Conservation (phyloP, 2,888 invertebrate genomes). For the Tuta absoluta region DNA sequence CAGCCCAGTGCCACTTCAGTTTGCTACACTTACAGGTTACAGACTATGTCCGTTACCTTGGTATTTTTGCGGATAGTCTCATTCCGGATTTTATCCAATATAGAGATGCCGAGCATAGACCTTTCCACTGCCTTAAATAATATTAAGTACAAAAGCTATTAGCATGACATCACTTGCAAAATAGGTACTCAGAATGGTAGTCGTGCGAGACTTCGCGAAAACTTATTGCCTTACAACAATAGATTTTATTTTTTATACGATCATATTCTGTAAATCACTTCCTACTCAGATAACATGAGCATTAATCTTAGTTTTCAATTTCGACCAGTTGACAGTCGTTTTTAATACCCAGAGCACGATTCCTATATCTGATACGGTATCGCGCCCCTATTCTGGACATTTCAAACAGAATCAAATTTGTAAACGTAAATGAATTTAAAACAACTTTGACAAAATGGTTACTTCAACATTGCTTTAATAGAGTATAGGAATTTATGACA, state of each 20-base stretch:
- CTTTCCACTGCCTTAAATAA: too few species aligned
- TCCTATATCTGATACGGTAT: slow-evolving; percentile 29
- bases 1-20: too few species aligned
- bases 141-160: not conserved
- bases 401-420: too few species aligned
- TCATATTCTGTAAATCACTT: slow-evolving; percentile 22
- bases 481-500: too few species aligned
- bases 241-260: slow-evolving; percentile 1
- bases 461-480: too few species aligned
- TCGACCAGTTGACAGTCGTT: slow-evolving; percentile 34
- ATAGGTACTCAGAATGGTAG: not conserved
- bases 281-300: slow-evolving; percentile 21
- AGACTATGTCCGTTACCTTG: too few species aligned
- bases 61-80: too few species aligned
- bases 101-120: too few species aligned
- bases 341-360: slow-evolving; percentile 66
- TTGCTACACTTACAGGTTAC: too few species aligned
- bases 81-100: too few species aligned
- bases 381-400: slow-evolving; percentile 2
- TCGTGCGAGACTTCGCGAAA: not conserved
- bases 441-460: too few species aligned
- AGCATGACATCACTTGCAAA: not conserved
- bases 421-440: too few species aligned
- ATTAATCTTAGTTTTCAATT: slow-evolving; percentile 31
- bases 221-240: not conserved